Evolutionary conservation across 2,888 invertebrate species (phyloP), one percentile per base, ranked within the genome.

Genomic region (Bombylius major): DNA sequence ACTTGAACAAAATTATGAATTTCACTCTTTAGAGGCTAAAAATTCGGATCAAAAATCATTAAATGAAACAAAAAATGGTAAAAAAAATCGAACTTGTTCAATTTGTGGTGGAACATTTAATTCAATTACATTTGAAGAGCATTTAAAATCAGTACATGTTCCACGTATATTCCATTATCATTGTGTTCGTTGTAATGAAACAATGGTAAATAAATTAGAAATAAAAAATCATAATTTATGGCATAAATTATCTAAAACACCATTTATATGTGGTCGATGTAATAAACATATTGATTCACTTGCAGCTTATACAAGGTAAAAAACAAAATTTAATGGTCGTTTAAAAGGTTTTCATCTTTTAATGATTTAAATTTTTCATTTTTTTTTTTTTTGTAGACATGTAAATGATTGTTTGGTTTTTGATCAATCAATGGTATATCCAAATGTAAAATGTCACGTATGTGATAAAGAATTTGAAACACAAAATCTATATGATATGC

Each of bases 101-200:
- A 68, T 72, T 42, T 72, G 72, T 49, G 57, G 54, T 32, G 66
- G 69, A 33, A 60, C 64, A 8, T 72, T 70, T 49, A 23, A 58
- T 2, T 42, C 14, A 32, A 56, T 47, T 46, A 48, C 55, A 34
- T 12, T 46, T 32, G 45, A 45, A 44, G 23, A n/a, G 23, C 73
- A 74, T 58, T 61, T 66, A 5, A 61, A 50, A 32, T 36, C 32
- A 0, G 57, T 51, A 12, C 74, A 75, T 59, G 57, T 69, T 14
- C 73, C 73, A 4, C 62, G 60, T 14, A 60, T 72, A 47, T 62
- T 64, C 34, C 67, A 69, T 4, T 73, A 68, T 58, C 70, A 76
- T 1, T 80, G 80, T 64, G 73, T 76, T 58, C 73, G 77, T 0
- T 80, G 80, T 58, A 69, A 74, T 14, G 69, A 72, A 39, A 77